Evolutionary conservation across 2,797 vertebrate species (phyloP), one percentile per base, ranked within the genome.

Genomic region (Acropternis orthonyx): DNA sequence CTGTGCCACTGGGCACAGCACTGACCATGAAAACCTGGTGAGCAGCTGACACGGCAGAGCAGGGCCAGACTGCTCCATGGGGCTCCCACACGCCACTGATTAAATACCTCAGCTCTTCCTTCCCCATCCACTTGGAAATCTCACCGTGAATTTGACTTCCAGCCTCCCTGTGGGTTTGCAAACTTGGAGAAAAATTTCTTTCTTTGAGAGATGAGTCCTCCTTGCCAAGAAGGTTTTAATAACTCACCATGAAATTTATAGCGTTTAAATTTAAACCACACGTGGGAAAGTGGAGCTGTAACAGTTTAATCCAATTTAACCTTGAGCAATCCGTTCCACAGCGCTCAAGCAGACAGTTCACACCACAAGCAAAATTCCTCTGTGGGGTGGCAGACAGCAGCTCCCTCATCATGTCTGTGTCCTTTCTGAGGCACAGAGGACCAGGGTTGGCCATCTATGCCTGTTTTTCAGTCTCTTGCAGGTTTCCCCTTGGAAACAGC

Each of bases 221-320:
- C 77, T 93, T 89, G 94, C 93, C 94, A 96, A 95, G 90, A 91
- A 95, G 75, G 92, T 89, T 97, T 96, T 97, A 96, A 96, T 97
- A 97, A 91, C 96, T 95, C 76, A 55, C 95, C 84, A 28, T 96
- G 95, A 96, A 96, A 96, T 95, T 85, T 93, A 94, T 92, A 96
- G 90, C 34, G 0, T 93, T 96, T 94, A 90, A 95, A 95, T 95
- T 94, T 96, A 96, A 96, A 96, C 93, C 96, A 94, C 96, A 95
- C 68, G 15, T 96, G 94, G 96, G 94, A 96, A 96, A 95, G 95
- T 37, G 46, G 89, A 91, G 94, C 92, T 91, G 88, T 92, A 96
- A 80, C 90, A 85, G 86, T 95, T 96, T 94, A 96, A 92, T 92
- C 83, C 84, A 74, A 88, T 95, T 89, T 95, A 95, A 95, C 96